Percentiles rank a stretch among this genome's conserved stretches.
Conservation (phyloP, 1,140 invertebrate genomes). For the Halesus radiatus region DNA sequence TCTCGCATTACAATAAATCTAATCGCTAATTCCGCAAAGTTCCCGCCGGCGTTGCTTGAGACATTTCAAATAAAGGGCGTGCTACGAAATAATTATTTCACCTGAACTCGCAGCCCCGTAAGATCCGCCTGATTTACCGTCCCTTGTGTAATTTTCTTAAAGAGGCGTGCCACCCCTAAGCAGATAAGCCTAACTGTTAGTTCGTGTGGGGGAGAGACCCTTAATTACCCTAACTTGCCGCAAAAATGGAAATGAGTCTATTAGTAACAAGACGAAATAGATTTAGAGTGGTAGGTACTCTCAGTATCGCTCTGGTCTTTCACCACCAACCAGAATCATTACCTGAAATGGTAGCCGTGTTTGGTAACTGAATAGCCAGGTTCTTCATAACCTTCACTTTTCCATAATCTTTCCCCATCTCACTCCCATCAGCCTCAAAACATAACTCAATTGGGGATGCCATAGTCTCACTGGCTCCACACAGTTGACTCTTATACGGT, state of each 20-base stretch:
- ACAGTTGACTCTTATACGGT: too few relatives aligned
- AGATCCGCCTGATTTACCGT: conserved; percentile 32
- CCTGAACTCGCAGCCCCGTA: conserved; percentile 19
- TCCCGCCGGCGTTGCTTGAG: not conserved
- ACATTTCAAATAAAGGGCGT: conserved; percentile 25
- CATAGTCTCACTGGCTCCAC: too few relatives aligned
- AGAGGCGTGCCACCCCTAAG: conserved; percentile 8
- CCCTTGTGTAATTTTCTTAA: conserved; percentile 17
- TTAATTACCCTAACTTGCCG: conserved; percentile 12
- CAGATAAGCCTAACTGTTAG: conserved; percentile 31
- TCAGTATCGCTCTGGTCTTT: too few relatives aligned
- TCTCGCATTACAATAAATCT: conserved; percentile 12
- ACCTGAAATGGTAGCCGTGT: too few relatives aligned
- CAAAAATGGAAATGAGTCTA: not conserved
- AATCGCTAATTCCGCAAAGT: not conserved
- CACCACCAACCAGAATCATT: too few relatives aligned
- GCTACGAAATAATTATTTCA: conserved; percentile 29
- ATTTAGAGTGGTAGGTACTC: too few relatives aligned
- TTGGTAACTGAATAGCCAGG: too few relatives aligned
- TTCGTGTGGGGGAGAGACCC: not conserved
- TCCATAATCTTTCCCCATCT: too few relatives aligned
- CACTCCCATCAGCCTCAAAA: too few relatives aligned
- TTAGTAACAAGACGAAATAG: too few relatives aligned
- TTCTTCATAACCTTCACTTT: too few relatives aligned
- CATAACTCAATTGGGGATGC: too few relatives aligned